Evolutionary conservation across 2,113 vertebrate genomes (phyloP), one percentile per base, ranked within the genome.

Genomic region (Amia ocellicauda): DNA sequence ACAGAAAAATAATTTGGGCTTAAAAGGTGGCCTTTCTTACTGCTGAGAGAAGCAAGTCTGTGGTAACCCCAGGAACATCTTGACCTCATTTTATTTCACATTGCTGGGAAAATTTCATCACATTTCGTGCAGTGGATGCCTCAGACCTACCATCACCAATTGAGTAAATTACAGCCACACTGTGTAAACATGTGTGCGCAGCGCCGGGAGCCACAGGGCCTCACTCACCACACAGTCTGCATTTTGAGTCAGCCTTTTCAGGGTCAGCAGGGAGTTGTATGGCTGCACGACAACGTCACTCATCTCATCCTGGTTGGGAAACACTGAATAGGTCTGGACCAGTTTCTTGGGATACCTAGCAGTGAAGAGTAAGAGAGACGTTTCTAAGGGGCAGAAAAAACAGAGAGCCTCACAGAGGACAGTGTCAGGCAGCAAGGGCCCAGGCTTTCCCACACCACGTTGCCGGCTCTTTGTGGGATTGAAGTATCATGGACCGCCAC

Each of bases 301-400:
- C 96, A 99, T 99, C 84, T 99, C 97, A 1, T 99, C 94, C 85
- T 98, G 96, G 84, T 96, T 98, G 4, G 97, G 96, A 78, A 99
- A 99, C 58, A 99, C 97, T 0, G 96, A 99, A 74, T 99, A 99
- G 0, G 95, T 99, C 90, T 99, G 94, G 63, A 99, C 94, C 82
- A 99, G 79, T 78, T 99, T 99, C 89, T 99, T 99, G 29, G 96
- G 96, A 77, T 98, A 99, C 81, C 96, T 98, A 65, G 60, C 0
- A 59, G 60, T 19, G 28, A 50, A 66, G 19, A 64, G 52, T 45
- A 47, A 62, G 19, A 16, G 22, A 50, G 10, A 26, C 9, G 10
- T 54, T 51, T 51, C n/a, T 2, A 3, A 22, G 4, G 49, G 22
- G 1, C 29, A 52, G 28, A 23, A 50, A 51, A 9, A 31, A 14